phyloP scores from a whole-genome alignment of 2,113 vertebrate species.

The Malurus melanocephalus region DNA sequence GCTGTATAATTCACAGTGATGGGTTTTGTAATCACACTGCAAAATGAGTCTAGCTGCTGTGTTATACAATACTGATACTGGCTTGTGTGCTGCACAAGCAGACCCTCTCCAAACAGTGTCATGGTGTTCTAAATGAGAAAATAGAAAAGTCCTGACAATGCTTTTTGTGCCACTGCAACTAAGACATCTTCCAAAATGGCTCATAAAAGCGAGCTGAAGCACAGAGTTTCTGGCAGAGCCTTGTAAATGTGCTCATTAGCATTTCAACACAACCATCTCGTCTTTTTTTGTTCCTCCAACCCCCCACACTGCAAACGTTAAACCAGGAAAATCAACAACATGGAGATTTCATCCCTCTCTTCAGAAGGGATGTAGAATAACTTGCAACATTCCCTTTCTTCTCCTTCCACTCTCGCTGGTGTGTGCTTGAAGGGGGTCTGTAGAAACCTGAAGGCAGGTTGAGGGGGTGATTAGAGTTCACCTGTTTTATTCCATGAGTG shows the following conservation, averaged over 20 bases:
- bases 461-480: not conserved
- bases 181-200: conserved; percentile 50
- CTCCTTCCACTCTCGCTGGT: not conserved
- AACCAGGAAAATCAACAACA: not conserved
- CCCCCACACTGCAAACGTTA: not conserved
- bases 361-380: not conserved
- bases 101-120: conserved; percentile 32
- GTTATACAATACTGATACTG: conserved; percentile 48
- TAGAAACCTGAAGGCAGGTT: not conserved
- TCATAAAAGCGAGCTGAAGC: conserved; percentile 24
- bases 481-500: not conserved
- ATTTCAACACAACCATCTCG: not conserved
- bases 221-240: not conserved
- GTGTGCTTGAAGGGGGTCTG: not conserved
- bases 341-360: not conserved
- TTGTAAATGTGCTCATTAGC: conserved; percentile 34
- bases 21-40: conserved; percentile 62
- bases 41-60: conserved; percentile 48
- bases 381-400: not conserved
- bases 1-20: conserved; percentile 59
- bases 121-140: conserved; percentile 42
- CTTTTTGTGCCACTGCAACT: conserved; percentile 41
- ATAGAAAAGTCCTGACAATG: conserved; percentile 49
- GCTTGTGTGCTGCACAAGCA: not conserved
- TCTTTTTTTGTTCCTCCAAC: not conserved